Conservation (phyloP, 35 echinoderm and acorn worm genomes). For the Lytechinus variegatus region DNA sequence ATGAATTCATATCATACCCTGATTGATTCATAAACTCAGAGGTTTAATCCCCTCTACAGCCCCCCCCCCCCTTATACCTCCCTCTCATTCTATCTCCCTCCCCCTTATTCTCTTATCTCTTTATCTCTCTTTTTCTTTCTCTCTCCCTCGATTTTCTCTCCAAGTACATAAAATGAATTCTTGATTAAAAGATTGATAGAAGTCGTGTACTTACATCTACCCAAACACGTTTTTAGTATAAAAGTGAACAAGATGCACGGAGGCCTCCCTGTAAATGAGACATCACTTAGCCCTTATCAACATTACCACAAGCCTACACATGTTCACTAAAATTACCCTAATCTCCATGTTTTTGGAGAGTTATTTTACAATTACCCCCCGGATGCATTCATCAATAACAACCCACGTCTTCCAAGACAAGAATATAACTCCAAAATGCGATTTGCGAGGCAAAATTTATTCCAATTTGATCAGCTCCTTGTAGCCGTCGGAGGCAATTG, state of each 20-base stretch:
- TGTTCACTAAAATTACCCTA: background rate
- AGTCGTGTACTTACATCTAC: background rate
- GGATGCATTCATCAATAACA: background rate
- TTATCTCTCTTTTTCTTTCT: background rate
- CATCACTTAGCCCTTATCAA: background rate
- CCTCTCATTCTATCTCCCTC: too few relatives aligned
- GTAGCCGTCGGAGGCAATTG: background rate
- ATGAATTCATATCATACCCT: background rate
- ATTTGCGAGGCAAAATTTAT: slow-evolving; percentile 4
- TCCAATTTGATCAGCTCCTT: slow-evolving; percentile 1
- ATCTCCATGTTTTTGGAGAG: slow-evolving; percentile 3
- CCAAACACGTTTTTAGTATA: background rate
- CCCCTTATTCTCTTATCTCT: background rate
- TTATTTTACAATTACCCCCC: background rate
- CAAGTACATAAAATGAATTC: background rate
- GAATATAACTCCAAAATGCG: slow-evolving; percentile 12
- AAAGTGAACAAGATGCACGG: background rate
- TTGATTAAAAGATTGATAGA: background rate
- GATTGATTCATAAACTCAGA: background rate
- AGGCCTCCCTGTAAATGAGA: background rate
- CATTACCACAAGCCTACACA: background rate
- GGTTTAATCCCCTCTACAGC: background rate
- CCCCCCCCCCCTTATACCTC: too few relatives aligned
- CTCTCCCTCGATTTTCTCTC: background rate
- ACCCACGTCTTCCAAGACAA: background rate